phyloP scores from a whole-genome alignment of 2,888 invertebrate genomes.

The Phymatocera aterrima region DNA sequence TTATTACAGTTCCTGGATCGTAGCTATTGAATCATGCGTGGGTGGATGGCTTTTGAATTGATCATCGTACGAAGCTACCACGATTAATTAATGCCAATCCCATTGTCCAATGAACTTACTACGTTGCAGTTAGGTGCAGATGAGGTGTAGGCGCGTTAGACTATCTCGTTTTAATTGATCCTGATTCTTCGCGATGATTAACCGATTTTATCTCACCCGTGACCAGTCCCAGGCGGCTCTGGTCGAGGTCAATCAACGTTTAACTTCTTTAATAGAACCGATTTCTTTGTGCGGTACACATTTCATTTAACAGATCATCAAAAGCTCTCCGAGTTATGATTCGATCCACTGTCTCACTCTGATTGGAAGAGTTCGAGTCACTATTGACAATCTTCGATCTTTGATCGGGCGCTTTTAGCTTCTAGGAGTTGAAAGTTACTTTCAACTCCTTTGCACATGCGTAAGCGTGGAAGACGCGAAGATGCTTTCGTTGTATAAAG shows the following conservation, averaged over 20 bases:
- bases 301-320: background rate
- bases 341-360: background rate
- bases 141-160: conserved; percentile 3
- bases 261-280: conserved; percentile 15
- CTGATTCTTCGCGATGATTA: conserved; percentile 23
- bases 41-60: conserved; percentile 30
- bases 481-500: too few species aligned
- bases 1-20: background rate
- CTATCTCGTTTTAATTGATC: conserved; percentile 16
- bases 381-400: background rate
- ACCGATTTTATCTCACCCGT: conserved; percentile 14
- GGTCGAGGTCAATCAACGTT: conserved; percentile 30
- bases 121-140: conserved; percentile 28
- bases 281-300: background rate
- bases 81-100: conserved; percentile 37
- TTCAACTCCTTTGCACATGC: too few species aligned
- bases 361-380: background rate
- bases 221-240: background rate
- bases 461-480: too few species aligned
- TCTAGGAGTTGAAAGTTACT: too few species aligned
- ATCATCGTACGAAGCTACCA: background rate
- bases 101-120: conserved; percentile 30
- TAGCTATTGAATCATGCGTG: conserved; percentile 25
- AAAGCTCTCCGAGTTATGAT: background rate
- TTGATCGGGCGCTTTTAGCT: too few species aligned